Percentiles rank a stretch among this genome's conserved stretches.
phyloP scores from a whole-genome alignment of 2,888 invertebrate species.

The Acanthoscelides obtectus region DNA sequence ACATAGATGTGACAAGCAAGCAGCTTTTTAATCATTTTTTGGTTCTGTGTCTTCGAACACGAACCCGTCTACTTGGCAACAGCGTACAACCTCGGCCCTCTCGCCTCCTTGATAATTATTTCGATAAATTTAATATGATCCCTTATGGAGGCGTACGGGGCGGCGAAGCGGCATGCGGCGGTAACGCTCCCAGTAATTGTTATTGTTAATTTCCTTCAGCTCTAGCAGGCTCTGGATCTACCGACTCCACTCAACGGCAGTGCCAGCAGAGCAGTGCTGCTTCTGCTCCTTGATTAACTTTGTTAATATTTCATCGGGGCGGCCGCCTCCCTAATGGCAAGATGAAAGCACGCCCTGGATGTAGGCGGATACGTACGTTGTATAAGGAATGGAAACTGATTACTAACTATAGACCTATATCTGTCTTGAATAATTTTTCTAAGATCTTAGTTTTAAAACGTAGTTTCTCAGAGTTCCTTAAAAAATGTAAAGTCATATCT shows the following conservation, averaged over 20 bases:
- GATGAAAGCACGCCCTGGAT: background rate
- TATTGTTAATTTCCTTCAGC: conserved; percentile 44
- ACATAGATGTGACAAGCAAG: too few species aligned
- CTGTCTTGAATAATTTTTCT: too few species aligned
- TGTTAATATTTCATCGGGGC: background rate
- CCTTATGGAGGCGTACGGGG: conserved; percentile 29
- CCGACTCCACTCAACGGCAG: background rate
- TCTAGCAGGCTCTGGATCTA: background rate
- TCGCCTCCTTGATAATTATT: conserved; percentile 43
- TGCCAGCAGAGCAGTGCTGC: background rate
- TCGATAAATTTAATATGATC: conserved; percentile 47
- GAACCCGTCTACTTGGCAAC: conserved; percentile 40
- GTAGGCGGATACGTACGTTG: too few species aligned
- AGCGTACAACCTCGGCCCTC: conserved; percentile 7
- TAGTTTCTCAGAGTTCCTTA: too few species aligned
- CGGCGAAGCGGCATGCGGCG: conserved; percentile 36
- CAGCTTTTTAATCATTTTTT: too few species aligned
- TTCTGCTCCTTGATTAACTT: background rate
- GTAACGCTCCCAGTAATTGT: conserved; percentile 38
- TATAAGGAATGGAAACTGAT: background rate
- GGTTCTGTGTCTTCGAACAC: too few species aligned
- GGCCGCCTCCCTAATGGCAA: background rate
- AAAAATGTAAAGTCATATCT: too few species aligned
- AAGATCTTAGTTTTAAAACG: too few species aligned
- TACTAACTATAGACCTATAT: too few species aligned